A percentile compares a stretch with the other conserved stretches of the same genome.
Conservation (phyloP, 2,113 vertebrate species). For the Labeo rohita region DNA sequence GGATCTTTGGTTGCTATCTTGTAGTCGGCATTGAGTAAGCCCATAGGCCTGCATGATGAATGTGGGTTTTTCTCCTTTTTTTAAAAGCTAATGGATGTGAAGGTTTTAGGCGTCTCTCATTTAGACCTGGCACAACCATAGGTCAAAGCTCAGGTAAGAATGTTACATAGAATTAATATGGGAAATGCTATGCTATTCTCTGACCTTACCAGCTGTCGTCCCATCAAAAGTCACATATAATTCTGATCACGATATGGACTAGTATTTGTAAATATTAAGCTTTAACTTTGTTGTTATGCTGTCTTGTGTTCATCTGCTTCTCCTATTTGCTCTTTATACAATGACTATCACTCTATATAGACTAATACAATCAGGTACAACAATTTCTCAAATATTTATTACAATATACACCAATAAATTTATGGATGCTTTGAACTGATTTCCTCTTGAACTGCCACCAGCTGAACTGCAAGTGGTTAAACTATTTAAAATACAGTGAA, state of each 20-base stretch:
- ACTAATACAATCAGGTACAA: too few relatives aligned
- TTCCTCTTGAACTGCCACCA: too few relatives aligned
- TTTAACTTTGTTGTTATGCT: too few relatives aligned
- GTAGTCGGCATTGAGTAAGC: not conserved
- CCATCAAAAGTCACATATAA: not conserved
- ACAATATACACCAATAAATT: too few relatives aligned
- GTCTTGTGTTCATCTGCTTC: too few relatives aligned
- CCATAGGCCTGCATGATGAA: not conserved
- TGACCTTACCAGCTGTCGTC: not conserved
- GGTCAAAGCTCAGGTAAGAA: not conserved
- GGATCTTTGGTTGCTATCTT: constrained; percentile 19
- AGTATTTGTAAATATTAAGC: too few relatives aligned
- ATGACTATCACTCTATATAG: too few relatives aligned
- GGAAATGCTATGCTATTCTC: not conserved
- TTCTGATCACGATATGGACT: not conserved
- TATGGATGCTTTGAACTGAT: too few relatives aligned
- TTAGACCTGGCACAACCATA: constrained; percentile 1
- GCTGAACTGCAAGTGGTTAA: too few relatives aligned
- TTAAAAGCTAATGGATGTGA: not conserved
- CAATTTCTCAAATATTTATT: too few relatives aligned
- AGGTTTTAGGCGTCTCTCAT: not conserved
- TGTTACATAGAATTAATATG: not conserved
- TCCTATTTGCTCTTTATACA: too few relatives aligned
- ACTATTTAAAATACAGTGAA: too few relatives aligned
- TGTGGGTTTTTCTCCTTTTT: not conserved